Base-by-base conservation (phyloP, 2,888 invertebrate genomes). In the Ennomos erosarius region DNA sequence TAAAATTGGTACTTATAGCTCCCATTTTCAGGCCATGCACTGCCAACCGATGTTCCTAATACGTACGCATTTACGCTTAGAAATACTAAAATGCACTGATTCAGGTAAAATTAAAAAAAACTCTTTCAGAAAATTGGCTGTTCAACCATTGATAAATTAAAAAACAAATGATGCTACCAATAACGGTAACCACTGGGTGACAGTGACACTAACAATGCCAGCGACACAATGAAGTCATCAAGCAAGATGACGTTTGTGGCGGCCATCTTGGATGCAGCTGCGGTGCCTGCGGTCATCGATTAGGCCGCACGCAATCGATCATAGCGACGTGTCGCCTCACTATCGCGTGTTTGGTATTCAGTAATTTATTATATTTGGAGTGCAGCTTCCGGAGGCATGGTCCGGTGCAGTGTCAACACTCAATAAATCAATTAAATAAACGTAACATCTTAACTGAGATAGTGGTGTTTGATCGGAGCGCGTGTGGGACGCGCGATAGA, bases 351-450 rank as follows among this genome's bases (percentile, higher is more conserved):
- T 69, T 69, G 67, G 68, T 79, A 80, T 74, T 78, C 82, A 76
- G 77, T 87, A 85, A 88, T 88, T 85, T 86, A 87, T 89, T 86
- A 88, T 85, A 85, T 86, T 85, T 84, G 81, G 78, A 80, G 78
- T 79, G 75, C 74, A 79, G 84, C 85, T 86, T 88, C 88, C 89
- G 89, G 88, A 84, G 55, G 49, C 52, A 46, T 12, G 43, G 52
- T 49, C 47, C 58, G 48, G 58, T 52, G 55, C 82, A 76, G 67
- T 79, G 88, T 89, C 88, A 87, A 88, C 88, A 88, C 84, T 81
- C 85, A 84, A 88, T 90, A 89, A 88, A 90, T 89, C 90, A 88
- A 89, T 89, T 89, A 90, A 72, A 79, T 71, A 73, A 78, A 80
- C 71, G 74, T 81, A 81, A 84, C 85, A 81, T 87, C 83, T 82